Conservation (phyloP, 2,797 vertebrate genomes). For the Capromys pilorides region DNA sequence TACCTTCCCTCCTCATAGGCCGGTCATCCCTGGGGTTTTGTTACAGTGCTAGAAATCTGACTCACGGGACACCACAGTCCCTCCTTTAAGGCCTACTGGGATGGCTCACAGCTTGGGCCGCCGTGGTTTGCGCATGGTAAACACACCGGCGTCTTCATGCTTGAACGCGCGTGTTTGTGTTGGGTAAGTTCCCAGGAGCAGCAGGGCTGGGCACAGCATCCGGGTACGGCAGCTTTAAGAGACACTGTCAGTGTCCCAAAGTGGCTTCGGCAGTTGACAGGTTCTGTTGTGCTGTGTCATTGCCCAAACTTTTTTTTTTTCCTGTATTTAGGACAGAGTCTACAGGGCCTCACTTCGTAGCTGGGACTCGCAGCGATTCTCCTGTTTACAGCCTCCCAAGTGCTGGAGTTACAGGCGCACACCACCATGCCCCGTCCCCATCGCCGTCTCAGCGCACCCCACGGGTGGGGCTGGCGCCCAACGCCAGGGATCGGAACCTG, state of each 20-base stretch:
- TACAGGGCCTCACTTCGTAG: too few relatives aligned
- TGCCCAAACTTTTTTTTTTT: neutral
- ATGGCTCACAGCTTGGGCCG: neutral
- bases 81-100: neutral
- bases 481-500: too few relatives aligned
- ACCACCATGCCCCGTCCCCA: too few relatives aligned
- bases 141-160: neutral
- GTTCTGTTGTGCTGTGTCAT: neutral
- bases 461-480: too few relatives aligned
- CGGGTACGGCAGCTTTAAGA: neutral
- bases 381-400: too few relatives aligned
- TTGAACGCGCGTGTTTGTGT: neutral
- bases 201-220: neutral
- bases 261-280: neutral
- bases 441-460: too few relatives aligned
- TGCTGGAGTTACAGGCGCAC: too few relatives aligned
- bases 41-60: neutral
- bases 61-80: neutral
- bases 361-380: too few relatives aligned
- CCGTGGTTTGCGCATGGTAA: neutral
- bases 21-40: too few relatives aligned
- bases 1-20: neutral
- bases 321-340: too few relatives aligned
- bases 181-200: neutral
- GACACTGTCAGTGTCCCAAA: neutral